These are phyloP conservation scores for Gobio gobio DNA, from an alignment of 2,113 vertebrate genomes.

Conservation along the genomic window DNA sequence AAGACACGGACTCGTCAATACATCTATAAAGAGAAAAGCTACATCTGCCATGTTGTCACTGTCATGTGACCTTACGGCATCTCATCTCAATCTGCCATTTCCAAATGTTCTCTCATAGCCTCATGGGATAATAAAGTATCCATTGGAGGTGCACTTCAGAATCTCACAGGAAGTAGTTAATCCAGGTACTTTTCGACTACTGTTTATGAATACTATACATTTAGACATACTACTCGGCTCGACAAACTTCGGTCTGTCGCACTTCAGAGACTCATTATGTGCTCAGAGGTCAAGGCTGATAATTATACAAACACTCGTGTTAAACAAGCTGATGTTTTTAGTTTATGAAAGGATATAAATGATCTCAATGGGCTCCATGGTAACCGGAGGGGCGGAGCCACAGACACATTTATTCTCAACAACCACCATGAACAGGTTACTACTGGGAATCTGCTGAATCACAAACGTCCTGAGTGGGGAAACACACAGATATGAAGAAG, in stretches of 20 bases:
- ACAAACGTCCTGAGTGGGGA: slow-evolving; percentile 89
- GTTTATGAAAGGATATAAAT: slow-evolving; percentile 93
- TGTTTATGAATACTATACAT: no score
- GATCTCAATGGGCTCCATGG: slow-evolving; percentile 97
- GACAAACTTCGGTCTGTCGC: slow-evolving; percentile 94
- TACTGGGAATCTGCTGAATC: slow-evolving; percentile 98
- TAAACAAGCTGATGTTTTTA: not conserved
- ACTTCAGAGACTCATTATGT: slow-evolving; percentile 99
- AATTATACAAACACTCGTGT: slow-evolving; percentile 4
- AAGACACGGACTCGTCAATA: not conserved
- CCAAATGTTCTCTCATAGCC: no score
- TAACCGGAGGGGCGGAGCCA: slow-evolving; percentile 84
- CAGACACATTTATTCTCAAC: slow-evolving; percentile 96
- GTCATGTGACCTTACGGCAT: no score
- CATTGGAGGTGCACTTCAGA: no score
- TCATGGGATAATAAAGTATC: no score
- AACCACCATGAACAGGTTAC: slow-evolving; percentile 99
- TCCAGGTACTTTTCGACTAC: no score
- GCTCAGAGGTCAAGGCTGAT: slow-evolving; percentile 84
- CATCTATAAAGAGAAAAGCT: not conserved
- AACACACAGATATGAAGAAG: slow-evolving; percentile 30
- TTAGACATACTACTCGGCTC: no score
- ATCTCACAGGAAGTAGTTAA: no score
- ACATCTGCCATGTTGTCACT: no score
- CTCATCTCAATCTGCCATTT: no score